A percentile compares a stretch with the other conserved stretches of the same genome.
These are phyloP conservation scores for Daubentonia madagascariensis DNA, from an alignment of 2,113 vertebrate genomes.

Conservation along the genomic window DNA sequence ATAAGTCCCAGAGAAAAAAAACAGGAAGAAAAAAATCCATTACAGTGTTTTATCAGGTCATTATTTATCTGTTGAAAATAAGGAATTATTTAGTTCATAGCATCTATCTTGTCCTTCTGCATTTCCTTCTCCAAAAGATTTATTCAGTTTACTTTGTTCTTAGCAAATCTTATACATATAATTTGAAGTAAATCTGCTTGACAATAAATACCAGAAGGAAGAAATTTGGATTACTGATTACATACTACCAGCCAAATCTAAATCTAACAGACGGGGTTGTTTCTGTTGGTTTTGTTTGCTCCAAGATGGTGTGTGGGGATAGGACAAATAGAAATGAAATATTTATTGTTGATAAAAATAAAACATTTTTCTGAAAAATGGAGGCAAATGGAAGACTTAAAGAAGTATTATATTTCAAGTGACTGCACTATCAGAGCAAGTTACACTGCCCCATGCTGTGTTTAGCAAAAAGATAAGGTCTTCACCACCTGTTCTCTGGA, in stretches of 20 bases:
- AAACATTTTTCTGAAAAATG: slow-evolving; percentile 49
- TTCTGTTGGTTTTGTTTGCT: neutral
- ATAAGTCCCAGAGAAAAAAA: neutral
- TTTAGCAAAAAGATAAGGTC: slow-evolving; percentile 72
- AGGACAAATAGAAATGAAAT: slow-evolving; percentile 41
- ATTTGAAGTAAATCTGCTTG: neutral
- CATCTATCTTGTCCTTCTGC: neutral
- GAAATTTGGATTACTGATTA: neutral
- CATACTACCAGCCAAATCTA: neutral
- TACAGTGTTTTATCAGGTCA: neutral
- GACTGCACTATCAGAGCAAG: slow-evolving; percentile 69
- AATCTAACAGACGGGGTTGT: neutral
- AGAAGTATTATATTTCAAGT: slow-evolving; percentile 59
- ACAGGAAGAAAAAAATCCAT: neutral
- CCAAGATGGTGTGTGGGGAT: neutral
- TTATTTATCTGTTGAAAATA: slow-evolving; percentile 27
- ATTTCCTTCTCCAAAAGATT: neutral
- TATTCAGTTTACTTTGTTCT: neutral
- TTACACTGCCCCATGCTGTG: slow-evolving; percentile 67
- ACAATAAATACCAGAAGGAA: neutral
- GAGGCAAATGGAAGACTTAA: slow-evolving; percentile 22
- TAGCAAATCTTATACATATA: neutral
- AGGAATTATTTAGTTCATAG: neutral
- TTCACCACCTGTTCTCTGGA: slow-evolving; percentile 80
- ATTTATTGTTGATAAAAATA: slow-evolving; percentile 49